Conservation (phyloP, 2,113 vertebrate genomes). For the Toxotes chatareus region DNA sequence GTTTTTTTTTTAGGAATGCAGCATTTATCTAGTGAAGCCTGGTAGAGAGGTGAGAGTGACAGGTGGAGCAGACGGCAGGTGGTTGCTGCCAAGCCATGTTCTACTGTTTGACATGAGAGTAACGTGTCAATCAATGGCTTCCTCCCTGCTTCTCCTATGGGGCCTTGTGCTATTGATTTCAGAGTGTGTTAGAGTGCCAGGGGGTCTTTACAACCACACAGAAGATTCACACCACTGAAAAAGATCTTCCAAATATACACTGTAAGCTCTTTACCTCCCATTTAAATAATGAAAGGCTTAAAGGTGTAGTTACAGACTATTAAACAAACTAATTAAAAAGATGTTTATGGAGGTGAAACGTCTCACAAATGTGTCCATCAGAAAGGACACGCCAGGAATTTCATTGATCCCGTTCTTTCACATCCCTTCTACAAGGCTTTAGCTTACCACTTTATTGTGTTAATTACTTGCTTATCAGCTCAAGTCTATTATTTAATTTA, state of each 20-base stretch:
- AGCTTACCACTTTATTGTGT: conserved; percentile 47
- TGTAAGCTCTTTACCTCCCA: conserved; percentile 19
- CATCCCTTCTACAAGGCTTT: conserved; percentile 30
- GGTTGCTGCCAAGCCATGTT: conserved; percentile 79
- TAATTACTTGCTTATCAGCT: conserved; percentile 75
- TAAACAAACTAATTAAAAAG: conserved; percentile 27
- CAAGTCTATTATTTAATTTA: conserved; percentile 79
- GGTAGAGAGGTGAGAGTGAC: conserved; percentile 60
- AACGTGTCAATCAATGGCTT: conserved; percentile 84
- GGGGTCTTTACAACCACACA: conserved; percentile 69
- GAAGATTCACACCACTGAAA: conserved; percentile 62
- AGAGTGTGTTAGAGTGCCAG: conserved; percentile 76
- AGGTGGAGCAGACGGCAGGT: conserved; percentile 78
- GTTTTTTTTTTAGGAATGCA: background rate
- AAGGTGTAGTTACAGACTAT: conserved; percentile 16
- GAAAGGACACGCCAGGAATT: background rate
- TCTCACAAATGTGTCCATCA: conserved; percentile 11
- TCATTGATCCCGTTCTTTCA: conserved; percentile 33
- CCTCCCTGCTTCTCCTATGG: conserved; percentile 77
- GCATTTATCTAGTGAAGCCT: conserved; percentile 20
- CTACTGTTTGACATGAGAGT: conserved; percentile 80
- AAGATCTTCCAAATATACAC: conserved; percentile 43
- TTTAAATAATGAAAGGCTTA: conserved; percentile 26
- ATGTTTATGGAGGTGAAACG: conserved; percentile 23
- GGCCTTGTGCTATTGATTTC: conserved; percentile 82